Percentiles rank a stretch among this genome's conserved stretches.
These are phyloP conservation scores for Cottus gobio DNA, from an alignment of 2,113 vertebrate genomes.

Conservation along the genomic window DNA sequence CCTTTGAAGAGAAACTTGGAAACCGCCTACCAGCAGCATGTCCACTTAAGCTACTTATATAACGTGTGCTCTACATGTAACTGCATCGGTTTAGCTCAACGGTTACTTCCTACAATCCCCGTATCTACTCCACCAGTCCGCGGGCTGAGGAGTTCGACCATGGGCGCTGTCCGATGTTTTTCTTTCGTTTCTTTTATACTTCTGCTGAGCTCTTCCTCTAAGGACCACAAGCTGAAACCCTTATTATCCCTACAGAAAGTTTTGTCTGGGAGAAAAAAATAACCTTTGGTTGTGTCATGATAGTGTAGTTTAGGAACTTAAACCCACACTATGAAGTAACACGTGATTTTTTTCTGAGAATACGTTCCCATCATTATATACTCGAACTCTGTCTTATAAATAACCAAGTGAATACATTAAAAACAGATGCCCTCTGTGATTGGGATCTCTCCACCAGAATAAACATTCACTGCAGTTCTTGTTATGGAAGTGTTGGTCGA, in stretches of 20 bases:
- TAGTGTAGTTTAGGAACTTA: not conserved
- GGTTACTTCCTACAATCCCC: not conserved
- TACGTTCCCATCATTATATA: not conserved
- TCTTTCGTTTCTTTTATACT: not conserved
- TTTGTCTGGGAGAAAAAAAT: not conserved
- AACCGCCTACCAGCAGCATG: not conserved
- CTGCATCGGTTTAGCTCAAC: slow-evolving; percentile 24
- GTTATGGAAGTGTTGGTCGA: not conserved
- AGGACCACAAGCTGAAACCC: not conserved
- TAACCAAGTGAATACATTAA: not conserved
- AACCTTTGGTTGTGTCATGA: not conserved
- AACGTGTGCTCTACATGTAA: fast-evolving
- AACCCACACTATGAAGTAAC: not conserved
- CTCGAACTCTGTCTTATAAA: not conserved
- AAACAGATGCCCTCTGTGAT: not conserved
- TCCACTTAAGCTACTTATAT: not conserved
- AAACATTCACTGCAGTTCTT: not conserved
- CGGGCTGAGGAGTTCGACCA: not conserved
- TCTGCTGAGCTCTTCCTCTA: not conserved
- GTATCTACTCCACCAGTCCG: not conserved
- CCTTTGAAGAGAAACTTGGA: not conserved
- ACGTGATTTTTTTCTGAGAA: not conserved
- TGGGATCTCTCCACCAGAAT: not conserved
- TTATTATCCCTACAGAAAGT: not conserved
- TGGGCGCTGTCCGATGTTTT: slow-evolving; percentile 33